Conservation (phyloP, 1,140 invertebrate genomes). For the Drepana arcuata region DNA sequence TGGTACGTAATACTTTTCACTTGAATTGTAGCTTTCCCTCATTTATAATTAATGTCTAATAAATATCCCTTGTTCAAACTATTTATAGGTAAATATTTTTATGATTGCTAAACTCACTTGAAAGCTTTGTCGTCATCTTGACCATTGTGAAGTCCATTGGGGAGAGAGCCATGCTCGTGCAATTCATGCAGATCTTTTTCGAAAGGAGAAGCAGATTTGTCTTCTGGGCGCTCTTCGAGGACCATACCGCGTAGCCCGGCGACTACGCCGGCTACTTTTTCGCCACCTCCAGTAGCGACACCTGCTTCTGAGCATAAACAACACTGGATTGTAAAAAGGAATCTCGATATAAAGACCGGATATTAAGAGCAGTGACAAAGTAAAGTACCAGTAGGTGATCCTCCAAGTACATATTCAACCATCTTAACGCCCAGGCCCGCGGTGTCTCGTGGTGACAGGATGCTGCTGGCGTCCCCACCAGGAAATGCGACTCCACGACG, state of each 20-base stretch:
- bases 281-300: slow-evolving; percentile 45
- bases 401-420: slow-evolving; percentile 97
- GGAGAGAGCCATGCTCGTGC: slow-evolving; percentile 57
- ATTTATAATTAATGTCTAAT: too few species aligned
- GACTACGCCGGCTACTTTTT: slow-evolving; percentile 52
- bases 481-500: slow-evolving; percentile 75
- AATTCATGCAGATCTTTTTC: slow-evolving; percentile 61
- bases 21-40: too few species aligned
- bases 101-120: too few species aligned
- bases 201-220: slow-evolving; percentile 57
- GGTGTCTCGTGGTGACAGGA: slow-evolving; percentile 80
- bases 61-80: too few species aligned
- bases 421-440: slow-evolving; percentile 95
- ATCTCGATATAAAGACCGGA: too few species aligned
- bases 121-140: slow-evolving; percentile 91
- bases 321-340: slow-evolving; percentile 2
- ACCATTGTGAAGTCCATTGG: slow-evolving; percentile 83
- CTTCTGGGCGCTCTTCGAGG: slow-evolving; percentile 53
- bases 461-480: slow-evolving; percentile 72
- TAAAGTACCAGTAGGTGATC: slow-evolving; percentile 82
- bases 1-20: too few species aligned
- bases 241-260: slow-evolving; percentile 56
- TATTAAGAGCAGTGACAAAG: slow-evolving; percentile 7
- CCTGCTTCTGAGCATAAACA: slow-evolving; percentile 28
- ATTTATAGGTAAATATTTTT: too few species aligned